Evolutionary conservation across 2,113 vertebrate species (phyloP).

Genomic region (Scomber japonicus): DNA sequence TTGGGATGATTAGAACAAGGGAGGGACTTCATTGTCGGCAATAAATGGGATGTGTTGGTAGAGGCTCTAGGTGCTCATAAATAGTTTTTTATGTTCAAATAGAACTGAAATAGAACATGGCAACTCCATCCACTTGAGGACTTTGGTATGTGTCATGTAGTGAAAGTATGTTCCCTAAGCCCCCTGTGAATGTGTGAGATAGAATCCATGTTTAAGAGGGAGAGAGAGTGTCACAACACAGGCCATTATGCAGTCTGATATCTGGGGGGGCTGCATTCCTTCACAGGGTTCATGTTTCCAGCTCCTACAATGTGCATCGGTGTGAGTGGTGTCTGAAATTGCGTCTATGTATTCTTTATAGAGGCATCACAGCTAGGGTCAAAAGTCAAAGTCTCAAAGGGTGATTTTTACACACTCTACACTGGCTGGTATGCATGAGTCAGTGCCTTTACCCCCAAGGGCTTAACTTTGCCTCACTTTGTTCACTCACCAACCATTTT

Average conservation of each 20-base stretch:
- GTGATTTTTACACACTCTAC: constrained; percentile 27
- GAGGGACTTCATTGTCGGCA: background rate
- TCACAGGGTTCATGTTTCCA: constrained; percentile 64
- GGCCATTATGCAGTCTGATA: constrained; percentile 61
- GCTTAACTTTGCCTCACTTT: constrained; percentile 44
- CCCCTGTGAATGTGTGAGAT: constrained; percentile 50
- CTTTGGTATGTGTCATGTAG: constrained; percentile 45
- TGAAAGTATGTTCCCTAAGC: constrained; percentile 59
- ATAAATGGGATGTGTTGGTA: constrained; percentile 3
- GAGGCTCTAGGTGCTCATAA: background rate
- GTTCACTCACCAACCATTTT: constrained; percentile 26
- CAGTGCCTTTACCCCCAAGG: constrained; percentile 20
- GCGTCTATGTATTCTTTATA: constrained; percentile 58
- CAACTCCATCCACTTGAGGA: constrained; percentile 18
- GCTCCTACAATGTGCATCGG: constrained; percentile 38
- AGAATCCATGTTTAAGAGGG: constrained; percentile 3
- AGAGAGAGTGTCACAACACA: constrained; percentile 63
- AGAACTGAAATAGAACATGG: background rate
- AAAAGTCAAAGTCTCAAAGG: constrained; percentile 56
- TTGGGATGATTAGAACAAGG: constrained; percentile 5
- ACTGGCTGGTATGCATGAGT: constrained; percentile 56
- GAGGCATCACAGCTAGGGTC: constrained; percentile 44
- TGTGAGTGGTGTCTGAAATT: constrained; percentile 52
- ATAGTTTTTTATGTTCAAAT: background rate
- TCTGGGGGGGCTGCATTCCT: constrained; percentile 71